Conservation (phyloP, 1,140 invertebrate species). For the Helicorthomorpha holstii region DNA sequence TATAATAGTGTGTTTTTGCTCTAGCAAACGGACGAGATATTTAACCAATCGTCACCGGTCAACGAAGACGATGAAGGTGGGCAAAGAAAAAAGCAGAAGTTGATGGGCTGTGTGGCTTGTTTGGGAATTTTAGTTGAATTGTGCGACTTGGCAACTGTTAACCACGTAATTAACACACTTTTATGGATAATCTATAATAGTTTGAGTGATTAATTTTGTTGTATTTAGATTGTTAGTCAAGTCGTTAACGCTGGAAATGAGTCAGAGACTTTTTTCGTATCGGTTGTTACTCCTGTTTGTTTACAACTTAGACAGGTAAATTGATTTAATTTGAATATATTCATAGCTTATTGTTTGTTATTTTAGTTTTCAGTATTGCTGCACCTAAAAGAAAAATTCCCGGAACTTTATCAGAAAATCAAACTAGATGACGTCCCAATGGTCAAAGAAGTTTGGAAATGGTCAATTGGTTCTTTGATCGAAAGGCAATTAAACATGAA, state of each 20-base stretch:
- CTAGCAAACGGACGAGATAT: no score
- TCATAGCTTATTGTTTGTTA: not conserved
- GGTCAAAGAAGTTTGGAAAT: slow-evolving; percentile 49
- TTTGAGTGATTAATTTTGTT: not conserved
- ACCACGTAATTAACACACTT: not conserved
- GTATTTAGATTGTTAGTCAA: not conserved
- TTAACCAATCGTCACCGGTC: not conserved
- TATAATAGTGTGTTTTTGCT: not conserved
- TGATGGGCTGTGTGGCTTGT: not conserved
- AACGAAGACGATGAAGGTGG: not conserved
- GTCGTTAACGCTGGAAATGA: not conserved
- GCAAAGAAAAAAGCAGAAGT: not conserved
- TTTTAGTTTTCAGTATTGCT: slow-evolving; percentile 1
- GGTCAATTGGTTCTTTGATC: slow-evolving; percentile 30
- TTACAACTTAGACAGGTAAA: not conserved
- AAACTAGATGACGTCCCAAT: slow-evolving; percentile 22
- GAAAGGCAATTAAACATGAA: slow-evolving; percentile 25
- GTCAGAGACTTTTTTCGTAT: not conserved
- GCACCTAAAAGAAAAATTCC: slow-evolving; percentile 1
- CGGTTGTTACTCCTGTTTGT: not conserved
- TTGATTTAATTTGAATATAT: not conserved
- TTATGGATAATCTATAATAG: not conserved
- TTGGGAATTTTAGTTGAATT: not conserved
- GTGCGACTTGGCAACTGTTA: not conserved
- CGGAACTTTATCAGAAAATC: slow-evolving; percentile 3